Percentiles rank a stretch among this genome's conserved stretches.
phyloP scores from a whole-genome alignment of 2,113 vertebrate species.

The Pelecanoides urinatrix region DNA sequence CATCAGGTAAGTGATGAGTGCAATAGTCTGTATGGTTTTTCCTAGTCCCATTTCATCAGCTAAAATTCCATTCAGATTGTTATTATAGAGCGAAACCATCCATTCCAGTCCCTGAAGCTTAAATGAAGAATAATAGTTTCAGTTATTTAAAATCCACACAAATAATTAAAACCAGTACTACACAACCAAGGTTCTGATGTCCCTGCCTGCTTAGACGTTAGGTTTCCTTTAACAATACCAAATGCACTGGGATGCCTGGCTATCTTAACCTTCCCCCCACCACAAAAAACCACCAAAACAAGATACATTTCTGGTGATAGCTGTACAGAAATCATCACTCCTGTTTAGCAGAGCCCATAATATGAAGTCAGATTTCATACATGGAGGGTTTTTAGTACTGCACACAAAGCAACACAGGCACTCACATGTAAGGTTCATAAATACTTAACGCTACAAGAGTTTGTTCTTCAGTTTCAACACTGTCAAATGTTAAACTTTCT shows the following conservation, averaged over 20 bases:
- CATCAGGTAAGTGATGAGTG: conserved; percentile 98
- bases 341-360: background rate
- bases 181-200: conserved; percentile 2
- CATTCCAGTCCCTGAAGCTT: conserved; percentile 96
- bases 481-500: background rate
- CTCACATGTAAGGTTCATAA: background rate
- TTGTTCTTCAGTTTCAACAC: background rate
- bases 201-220: background rate
- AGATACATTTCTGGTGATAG: background rate
- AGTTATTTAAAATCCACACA: conserved; percentile 51
- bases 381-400: background rate
- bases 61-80: conserved; percentile 96
- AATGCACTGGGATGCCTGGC: background rate
- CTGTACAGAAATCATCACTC: background rate
- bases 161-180: conserved; percentile 45
- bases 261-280: background rate
- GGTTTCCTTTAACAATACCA: background rate
- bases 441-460: background rate
- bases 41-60: conserved; percentile 98
- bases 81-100: conserved; percentile 99
- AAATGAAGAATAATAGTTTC: conserved; percentile 62
- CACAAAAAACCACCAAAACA: background rate
- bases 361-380: background rate
- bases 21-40: conserved; percentile 98
- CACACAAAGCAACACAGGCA: background rate